Percentiles rank a stretch among this genome's conserved stretches.
phyloP scores from a whole-genome alignment of 2,888 invertebrate genomes.

The Caenorhabditis drosophilae region DNA sequence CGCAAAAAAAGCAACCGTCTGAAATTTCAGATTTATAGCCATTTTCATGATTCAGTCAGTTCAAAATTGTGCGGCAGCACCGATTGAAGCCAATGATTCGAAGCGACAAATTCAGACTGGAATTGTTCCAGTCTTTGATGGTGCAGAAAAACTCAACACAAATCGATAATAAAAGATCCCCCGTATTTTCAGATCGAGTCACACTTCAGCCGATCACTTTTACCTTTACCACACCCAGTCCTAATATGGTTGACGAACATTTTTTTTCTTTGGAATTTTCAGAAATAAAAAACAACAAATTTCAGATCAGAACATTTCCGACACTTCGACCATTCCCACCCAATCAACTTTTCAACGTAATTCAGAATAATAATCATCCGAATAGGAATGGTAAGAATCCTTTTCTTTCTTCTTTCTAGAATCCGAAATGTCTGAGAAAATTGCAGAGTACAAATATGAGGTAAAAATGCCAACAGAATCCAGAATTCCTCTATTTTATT shows the following conservation, averaged over 20 bases:
- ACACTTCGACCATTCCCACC: constrained; percentile 19
- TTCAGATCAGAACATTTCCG: constrained; percentile 13
- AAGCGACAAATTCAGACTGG: constrained; percentile 28
- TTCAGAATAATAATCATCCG: constrained; percentile 20
- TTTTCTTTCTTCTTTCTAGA: too few species aligned
- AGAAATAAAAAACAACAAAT: not conserved
- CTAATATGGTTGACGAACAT: constrained; percentile 9
- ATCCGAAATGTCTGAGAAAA: not conserved
- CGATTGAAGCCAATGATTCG: too few species aligned
- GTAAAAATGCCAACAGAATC: constrained; percentile 27
- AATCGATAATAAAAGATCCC: not conserved
- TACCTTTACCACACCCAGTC: constrained; percentile 35
- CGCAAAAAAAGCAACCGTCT: too few species aligned
- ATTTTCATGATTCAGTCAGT: too few species aligned
- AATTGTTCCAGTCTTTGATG: constrained; percentile 26
- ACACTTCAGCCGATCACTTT: constrained; percentile 37
- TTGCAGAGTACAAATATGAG: constrained; percentile 27
- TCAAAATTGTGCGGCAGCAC: too few species aligned
- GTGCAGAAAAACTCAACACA: constrained; percentile 2
- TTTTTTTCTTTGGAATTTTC: not conserved
- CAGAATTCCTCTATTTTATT: too few species aligned
- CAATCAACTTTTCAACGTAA: constrained; percentile 7
- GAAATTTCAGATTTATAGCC: too few species aligned
- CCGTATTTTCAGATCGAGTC: constrained; percentile 24
- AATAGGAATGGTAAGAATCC: constrained; percentile 1